A percentile compares a stretch with the other conserved stretches of the same genome.
Conservation (phyloP, 2,888 invertebrate genomes). For the Balanococcus diminutus region DNA sequence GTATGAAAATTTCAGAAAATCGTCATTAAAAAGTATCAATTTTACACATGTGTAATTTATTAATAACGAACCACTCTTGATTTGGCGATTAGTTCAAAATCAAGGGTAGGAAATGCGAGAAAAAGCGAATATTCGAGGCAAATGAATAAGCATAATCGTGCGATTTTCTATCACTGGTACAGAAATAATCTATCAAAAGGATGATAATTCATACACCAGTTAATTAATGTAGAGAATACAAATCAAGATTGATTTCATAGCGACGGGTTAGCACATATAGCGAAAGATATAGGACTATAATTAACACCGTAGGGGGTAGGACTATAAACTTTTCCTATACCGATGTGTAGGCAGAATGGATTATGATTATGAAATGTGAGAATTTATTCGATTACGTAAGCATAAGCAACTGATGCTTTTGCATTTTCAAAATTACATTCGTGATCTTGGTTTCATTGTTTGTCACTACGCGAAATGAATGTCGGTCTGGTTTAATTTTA, state of each 20-base stretch:
- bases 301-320: not conserved
- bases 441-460: not conserved
- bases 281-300: not conserved
- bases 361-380: constrained; percentile 23
- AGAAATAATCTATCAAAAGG: not conserved
- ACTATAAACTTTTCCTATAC: not conserved
- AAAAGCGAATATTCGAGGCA: not conserved
- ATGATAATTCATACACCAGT: not conserved
- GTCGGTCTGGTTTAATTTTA: not conserved
- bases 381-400: constrained; percentile 14
- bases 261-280: not conserved
- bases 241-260: constrained; percentile 6
- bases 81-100: not conserved
- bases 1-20: no score
- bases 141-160: not conserved
- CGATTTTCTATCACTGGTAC: not conserved
- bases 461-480: not conserved
- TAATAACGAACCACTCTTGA: not conserved
- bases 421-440: constrained; percentile 1
- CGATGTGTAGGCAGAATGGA: not conserved
- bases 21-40: not conserved
- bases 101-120: not conserved
- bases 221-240: constrained; percentile 8
- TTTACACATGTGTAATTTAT: not conserved
- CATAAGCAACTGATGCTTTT: not conserved